A percentile compares a stretch with the other conserved stretches of the same genome.
Evolutionary conservation across 2,888 invertebrate genomes (phyloP).

Genomic region (Ophion ellenae): DNA sequence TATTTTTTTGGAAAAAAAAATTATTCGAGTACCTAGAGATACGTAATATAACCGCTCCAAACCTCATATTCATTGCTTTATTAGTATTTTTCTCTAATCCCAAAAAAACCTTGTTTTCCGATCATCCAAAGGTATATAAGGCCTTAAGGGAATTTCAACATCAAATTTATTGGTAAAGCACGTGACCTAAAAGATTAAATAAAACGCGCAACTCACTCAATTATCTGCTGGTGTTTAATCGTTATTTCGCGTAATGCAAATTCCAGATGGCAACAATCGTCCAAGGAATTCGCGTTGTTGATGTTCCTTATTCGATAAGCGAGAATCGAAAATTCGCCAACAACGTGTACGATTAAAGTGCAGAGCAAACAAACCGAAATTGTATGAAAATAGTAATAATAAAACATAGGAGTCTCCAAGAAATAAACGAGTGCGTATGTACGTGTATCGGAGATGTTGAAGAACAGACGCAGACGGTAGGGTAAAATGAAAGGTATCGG

Average conservation of each 20-base stretch:
- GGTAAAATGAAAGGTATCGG: slow-evolving; percentile 46
- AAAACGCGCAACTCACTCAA: slow-evolving; percentile 35
- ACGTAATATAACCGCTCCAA: too few species aligned
- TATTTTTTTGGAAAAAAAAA: too few species aligned
- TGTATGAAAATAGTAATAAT: slow-evolving; percentile 49
- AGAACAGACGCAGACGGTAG: slow-evolving; percentile 32
- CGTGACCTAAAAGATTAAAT: neutral
- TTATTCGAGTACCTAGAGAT: too few species aligned
- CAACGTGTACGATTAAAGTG: slow-evolving; percentile 56
- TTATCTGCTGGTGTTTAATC: slow-evolving; percentile 36
- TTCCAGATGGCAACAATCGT: neutral
- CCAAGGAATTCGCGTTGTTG: neutral
- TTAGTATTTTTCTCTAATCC: too few species aligned
- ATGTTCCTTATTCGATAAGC: slow-evolving; percentile 54
- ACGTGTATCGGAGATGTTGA: slow-evolving; percentile 39
- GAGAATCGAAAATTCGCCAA: slow-evolving; percentile 53
- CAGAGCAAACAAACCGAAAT: slow-evolving; percentile 50
- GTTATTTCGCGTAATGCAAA: slow-evolving; percentile 28
- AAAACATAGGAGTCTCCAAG: slow-evolving; percentile 49
- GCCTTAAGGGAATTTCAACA: neutral
- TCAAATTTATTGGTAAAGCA: neutral
- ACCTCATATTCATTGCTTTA: too few species aligned
- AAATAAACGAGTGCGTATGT: slow-evolving; percentile 49
- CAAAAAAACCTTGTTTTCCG: too few species aligned
- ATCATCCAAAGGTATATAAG: too few species aligned